phyloP scores from a whole-genome alignment of 2,888 invertebrate species.

The Diadegma fenestrale region DNA sequence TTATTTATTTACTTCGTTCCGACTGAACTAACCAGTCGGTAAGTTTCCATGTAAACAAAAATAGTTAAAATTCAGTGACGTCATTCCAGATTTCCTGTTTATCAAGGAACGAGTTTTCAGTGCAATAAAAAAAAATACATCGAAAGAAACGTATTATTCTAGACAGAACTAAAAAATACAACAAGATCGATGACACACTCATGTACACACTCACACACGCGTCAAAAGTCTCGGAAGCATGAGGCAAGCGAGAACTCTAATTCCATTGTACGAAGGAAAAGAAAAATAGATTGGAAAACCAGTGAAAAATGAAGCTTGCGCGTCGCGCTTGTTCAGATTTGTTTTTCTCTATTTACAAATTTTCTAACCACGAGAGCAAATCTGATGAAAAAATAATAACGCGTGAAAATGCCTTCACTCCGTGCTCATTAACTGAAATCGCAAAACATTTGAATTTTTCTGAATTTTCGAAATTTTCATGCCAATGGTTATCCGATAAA shows the following conservation, averaged over 20 bases:
- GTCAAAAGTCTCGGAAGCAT: neutral
- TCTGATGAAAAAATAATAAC: neutral
- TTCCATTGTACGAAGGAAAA: neutral
- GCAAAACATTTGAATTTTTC: neutral
- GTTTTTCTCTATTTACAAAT: neutral
- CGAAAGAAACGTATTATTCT: slow-evolving; percentile 8
- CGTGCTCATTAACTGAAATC: neutral
- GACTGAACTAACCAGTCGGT: neutral
- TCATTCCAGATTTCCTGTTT: neutral
- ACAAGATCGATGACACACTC: slow-evolving; percentile 1
- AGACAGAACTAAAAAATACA: slow-evolving; percentile 5
- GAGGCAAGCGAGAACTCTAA: slow-evolving; percentile 3
- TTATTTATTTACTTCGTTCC: slow-evolving; percentile 17
- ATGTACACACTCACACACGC: slow-evolving; percentile 2
- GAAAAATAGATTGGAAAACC: neutral
- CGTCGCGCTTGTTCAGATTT: slow-evolving; percentile 5
- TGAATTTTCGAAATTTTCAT: neutral
- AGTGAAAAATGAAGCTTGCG: neutral
- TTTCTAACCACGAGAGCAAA: slow-evolving; percentile 1
- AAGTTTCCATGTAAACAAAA: slow-evolving; percentile 9
- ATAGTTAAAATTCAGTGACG: neutral
- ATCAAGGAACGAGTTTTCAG: slow-evolving; percentile 1
- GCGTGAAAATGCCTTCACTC: neutral
- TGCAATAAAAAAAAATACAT: neutral
- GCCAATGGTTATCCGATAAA: neutral